Conservation (phyloP, 2,888 invertebrate species). For the Dolomedes plantarius region DNA sequence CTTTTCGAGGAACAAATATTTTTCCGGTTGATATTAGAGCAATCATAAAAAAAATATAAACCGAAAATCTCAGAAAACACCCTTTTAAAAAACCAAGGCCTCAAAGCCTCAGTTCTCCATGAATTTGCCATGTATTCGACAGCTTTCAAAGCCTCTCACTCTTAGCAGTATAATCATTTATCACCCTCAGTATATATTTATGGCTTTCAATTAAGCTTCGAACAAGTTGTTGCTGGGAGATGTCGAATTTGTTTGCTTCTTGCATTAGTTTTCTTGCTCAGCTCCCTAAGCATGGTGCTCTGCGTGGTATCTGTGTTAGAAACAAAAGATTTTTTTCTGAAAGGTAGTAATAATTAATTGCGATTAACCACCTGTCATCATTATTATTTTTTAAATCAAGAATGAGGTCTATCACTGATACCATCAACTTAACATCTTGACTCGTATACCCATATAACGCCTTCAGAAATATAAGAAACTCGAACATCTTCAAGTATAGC, state of each 20-base stretch:
- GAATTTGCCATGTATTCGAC: too few species aligned
- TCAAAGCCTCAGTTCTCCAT: too few species aligned
- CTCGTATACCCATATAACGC: too few species aligned
- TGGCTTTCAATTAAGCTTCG: background rate
- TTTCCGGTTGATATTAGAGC: too few species aligned
- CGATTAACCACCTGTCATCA: slow-evolving; percentile 4
- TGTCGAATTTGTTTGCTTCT: background rate
- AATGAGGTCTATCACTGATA: background rate
- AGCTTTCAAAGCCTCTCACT: too few species aligned
- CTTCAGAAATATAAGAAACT: too few species aligned
- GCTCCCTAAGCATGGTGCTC: background rate
- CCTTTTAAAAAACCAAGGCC: too few species aligned
- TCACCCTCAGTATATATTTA: background rate
- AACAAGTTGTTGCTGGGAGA: background rate
- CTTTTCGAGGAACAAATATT: too few species aligned
- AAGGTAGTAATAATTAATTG: background rate
- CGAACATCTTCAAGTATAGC: too few species aligned
- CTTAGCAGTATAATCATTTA: too few species aligned
- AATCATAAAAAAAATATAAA: too few species aligned
- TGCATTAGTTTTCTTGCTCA: background rate
- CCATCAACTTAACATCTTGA: background rate
- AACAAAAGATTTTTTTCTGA: background rate
- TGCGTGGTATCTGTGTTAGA: background rate
- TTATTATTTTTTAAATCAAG: background rate
- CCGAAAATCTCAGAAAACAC: too few species aligned